Evolutionary conservation across 2,888 invertebrate genomes (phyloP), one percentile per base, ranked within the genome.

Genomic region (Bimastos eiseni): DNA sequence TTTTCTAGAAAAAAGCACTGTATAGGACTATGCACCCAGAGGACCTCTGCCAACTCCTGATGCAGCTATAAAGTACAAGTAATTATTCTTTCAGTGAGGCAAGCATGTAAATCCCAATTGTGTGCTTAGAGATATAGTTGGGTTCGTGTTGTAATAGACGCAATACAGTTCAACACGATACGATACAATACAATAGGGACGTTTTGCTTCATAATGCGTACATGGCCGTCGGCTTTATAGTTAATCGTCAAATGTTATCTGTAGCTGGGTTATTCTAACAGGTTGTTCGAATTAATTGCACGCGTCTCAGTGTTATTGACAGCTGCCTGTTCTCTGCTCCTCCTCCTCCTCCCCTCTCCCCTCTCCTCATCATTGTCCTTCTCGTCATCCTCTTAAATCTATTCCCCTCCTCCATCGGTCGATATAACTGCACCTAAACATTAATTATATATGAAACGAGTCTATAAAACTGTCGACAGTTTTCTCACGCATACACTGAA

Each of bases 381-480:
- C 70, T n/a, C 17, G 8, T 70, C n/a, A 6, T 70, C 4, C 30
- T 30, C n/a, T n/a, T n/a, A n/a, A n/a, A n/a, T n/a, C n/a, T n/a
- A n/a, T n/a, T n/a, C n/a, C n/a, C n/a, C n/a, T n/a, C n/a, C n/a
- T n/a, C n/a, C 49, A 0, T 49, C 70, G 8, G 70, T 70, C 30
- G 70, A 30, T 70, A n/a, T 70, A 70, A 70, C 70, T 70, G 70
- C 70, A 70, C 70, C 30, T 70, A 70, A 70, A n/a, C 70, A 70
- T 70, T 70, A 70, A 70, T 70, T 70, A n/a, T 70, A n/a, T 70
- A 70, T 70, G 70, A 70, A 30, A 70, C 70, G 70, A 70, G 70
- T n/a, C 70, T n/a, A 70, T 70, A 70, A 70, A 70, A 70, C 70
- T 70, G 70, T 70, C 70, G 70, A 30, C 70, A 30, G 70, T 30